A percentile compares a stretch with the other conserved stretches of the same genome.
phyloP scores from a whole-genome alignment of 2,888 invertebrate species.

The Quadroppia sp. region DNA sequence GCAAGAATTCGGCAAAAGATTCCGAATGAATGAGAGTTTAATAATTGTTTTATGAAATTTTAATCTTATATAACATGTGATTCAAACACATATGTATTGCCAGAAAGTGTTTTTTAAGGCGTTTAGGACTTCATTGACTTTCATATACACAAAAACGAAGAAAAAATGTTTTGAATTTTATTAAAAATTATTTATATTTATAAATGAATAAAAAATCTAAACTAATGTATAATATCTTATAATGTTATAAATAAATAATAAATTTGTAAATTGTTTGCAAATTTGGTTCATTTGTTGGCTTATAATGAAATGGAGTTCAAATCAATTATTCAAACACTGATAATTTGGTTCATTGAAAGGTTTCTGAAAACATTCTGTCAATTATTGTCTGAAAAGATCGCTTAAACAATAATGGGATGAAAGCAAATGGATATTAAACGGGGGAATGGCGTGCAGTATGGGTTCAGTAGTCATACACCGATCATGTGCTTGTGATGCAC shows the following conservation, averaged over 20 bases:
- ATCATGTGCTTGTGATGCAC: conserved; percentile 20
- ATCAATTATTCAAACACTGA: background rate
- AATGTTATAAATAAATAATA: too few relatives aligned
- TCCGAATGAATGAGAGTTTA: background rate
- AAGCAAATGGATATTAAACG: conserved; percentile 34
- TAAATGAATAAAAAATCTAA: too few relatives aligned
- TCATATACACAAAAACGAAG: too few relatives aligned
- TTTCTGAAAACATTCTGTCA: background rate
- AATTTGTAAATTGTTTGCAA: too few relatives aligned
- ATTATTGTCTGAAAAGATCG: conserved; percentile 9
- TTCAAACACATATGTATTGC: background rate
- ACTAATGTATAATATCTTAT: too few relatives aligned
- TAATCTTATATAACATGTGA: background rate
- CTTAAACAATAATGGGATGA: background rate
- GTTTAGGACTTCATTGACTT: background rate
- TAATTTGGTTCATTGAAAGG: background rate
- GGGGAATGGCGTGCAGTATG: conserved; percentile 26
- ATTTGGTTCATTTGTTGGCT: too few relatives aligned
- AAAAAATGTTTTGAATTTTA: too few relatives aligned
- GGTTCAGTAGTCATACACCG: background rate
- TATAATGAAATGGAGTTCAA: background rate
- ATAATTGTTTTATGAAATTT: conserved; percentile 20
- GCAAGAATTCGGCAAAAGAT: background rate
- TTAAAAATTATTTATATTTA: too few relatives aligned
- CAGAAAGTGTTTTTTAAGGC: conserved; percentile 12